These are phyloP conservation scores for Mylabris sibirica DNA, from an alignment of 2,888 invertebrate genomes.

Conservation along the genomic window DNA sequence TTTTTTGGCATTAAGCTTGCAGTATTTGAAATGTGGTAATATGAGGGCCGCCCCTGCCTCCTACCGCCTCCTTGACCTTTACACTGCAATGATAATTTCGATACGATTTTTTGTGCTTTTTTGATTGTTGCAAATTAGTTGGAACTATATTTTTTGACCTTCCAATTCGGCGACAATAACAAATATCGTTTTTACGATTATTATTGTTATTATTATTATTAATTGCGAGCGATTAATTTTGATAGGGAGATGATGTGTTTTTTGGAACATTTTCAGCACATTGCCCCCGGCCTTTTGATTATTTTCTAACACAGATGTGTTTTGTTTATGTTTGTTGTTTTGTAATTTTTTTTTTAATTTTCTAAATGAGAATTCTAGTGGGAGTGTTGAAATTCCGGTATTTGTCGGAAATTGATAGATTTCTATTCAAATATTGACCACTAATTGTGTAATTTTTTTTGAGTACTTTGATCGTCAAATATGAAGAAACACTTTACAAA, in stretches of 20 bases:
- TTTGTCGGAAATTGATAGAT: conserved; percentile 5
- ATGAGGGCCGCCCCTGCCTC: background rate
- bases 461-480: conserved; percentile 3
- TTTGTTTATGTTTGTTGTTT: background rate
- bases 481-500: conserved; percentile 12
- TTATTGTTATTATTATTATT: background rate
- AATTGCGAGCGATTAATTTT: background rate
- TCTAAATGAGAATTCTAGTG: background rate
- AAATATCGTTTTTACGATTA: background rate
- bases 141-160: background rate
- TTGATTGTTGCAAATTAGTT: background rate
- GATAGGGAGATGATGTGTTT: background rate
- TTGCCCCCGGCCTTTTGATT: background rate
- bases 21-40: too few species aligned
- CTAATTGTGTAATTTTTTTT: background rate
- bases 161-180: background rate
- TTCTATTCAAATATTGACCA: conserved; percentile 13
- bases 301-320: conserved; percentile 1
- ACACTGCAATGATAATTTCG: background rate
- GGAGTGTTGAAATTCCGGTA: conserved; percentile 8
- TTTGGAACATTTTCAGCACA: conserved; percentile 8
- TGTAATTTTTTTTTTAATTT: background rate
- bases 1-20: background rate
- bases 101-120: background rate
- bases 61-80: background rate